These are phyloP conservation scores for Rhagoletis pomonella DNA, from an alignment of 1,140 invertebrate genomes.

Conservation along the genomic window DNA sequence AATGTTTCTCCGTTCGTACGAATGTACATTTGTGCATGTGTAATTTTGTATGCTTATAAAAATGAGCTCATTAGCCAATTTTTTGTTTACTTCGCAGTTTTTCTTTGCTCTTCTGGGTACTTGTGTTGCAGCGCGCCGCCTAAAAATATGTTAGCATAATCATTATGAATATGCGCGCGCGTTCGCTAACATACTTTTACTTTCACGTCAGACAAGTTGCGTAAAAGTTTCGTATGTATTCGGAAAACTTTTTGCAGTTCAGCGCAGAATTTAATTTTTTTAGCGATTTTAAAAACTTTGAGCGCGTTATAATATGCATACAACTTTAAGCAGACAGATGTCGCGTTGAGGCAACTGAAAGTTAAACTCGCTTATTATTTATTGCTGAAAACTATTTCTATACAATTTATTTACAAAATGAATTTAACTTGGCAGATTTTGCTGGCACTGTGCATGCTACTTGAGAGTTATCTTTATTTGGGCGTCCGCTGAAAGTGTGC, in stretches of 20 bases:
- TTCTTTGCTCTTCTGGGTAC: background rate
- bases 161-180: background rate
- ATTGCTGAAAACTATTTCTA: too few relatives aligned
- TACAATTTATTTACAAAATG: too few relatives aligned
- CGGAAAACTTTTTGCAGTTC: background rate
- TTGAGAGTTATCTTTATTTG: too few relatives aligned
- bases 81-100: background rate
- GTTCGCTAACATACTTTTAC: background rate
- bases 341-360: too few relatives aligned
- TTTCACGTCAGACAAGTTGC: slow-evolving; percentile 35
- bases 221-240: background rate
- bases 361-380: too few relatives aligned
- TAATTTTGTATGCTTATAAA: background rate
- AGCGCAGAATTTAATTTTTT: background rate
- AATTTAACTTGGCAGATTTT: too few relatives aligned
- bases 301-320: too few relatives aligned
- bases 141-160: background rate
- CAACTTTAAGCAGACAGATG: too few relatives aligned
- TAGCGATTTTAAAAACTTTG: background rate
- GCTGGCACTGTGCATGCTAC: too few relatives aligned
- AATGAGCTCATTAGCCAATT: slow-evolving; percentile 36
- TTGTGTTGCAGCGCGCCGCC: background rate
- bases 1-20: background rate
- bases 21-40: background rate
- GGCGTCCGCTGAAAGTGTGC: too few relatives aligned